phyloP scores from a whole-genome alignment of 1,140 invertebrate genomes.

The Lepidostoma basale region DNA sequence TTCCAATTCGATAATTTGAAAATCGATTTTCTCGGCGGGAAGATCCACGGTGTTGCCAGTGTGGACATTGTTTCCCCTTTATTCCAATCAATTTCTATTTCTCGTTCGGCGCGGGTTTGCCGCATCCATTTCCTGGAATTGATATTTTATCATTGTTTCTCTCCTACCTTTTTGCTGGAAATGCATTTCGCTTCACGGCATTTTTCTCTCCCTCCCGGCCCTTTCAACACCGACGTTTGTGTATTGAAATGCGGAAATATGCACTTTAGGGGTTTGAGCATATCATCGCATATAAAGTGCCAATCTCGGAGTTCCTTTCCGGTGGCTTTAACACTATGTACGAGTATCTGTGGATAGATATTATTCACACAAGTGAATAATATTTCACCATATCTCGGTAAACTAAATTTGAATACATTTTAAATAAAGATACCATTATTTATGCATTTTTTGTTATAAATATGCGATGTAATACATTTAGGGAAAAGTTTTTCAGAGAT shows the following conservation, averaged over 20 bases:
- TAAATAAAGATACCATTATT: too few relatives aligned
- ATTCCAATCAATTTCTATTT: constrained; percentile 39
- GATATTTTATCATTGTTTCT: constrained; percentile 42
- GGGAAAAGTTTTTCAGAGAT: too few relatives aligned
- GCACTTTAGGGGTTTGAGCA: background rate
- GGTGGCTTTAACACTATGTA: too few relatives aligned
- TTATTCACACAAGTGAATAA: too few relatives aligned
- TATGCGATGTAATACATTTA: too few relatives aligned
- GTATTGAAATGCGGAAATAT: constrained; percentile 11
- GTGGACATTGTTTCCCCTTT: background rate
- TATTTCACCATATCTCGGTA: too few relatives aligned
- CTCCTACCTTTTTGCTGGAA: constrained; percentile 16
- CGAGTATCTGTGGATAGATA: too few relatives aligned
- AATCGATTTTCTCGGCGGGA: background rate
- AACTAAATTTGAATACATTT: too few relatives aligned
- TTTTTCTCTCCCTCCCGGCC: background rate
- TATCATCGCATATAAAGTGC: too few relatives aligned
- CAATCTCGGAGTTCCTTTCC: too few relatives aligned
- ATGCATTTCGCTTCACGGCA: constrained; percentile 14
- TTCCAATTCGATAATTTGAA: constrained; percentile 15
- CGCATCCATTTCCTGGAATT: constrained; percentile 34
- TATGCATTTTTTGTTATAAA: too few relatives aligned
- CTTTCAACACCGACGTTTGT: background rate
- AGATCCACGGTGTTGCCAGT: background rate
- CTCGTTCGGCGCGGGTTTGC: constrained; percentile 9